Percentiles rank a stretch among this genome's conserved stretches.
Evolutionary conservation across 2,797 vertebrate genomes (phyloP).

Genomic region (Syngnathus acus): DNA sequence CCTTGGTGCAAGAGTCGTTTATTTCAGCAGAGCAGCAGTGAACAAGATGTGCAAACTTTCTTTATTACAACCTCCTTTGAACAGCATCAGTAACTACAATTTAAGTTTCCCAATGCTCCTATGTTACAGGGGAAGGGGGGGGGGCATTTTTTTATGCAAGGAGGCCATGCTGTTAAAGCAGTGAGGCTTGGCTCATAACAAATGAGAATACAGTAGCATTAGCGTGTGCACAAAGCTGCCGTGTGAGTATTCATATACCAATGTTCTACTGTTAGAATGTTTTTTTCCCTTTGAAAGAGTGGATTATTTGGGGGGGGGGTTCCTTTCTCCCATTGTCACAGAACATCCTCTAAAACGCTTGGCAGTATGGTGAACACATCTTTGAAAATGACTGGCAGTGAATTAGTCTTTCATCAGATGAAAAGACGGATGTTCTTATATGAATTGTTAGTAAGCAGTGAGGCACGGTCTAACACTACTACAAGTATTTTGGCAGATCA

Average conservation of each 20-base stretch:
- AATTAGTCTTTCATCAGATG: too few species aligned
- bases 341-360: background rate
- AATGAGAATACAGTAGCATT: background rate
- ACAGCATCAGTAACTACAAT: background rate
- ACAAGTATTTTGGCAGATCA: background rate
- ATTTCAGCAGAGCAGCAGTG: background rate
- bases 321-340: too few species aligned
- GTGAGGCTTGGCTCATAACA: background rate
- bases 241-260: background rate
- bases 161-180: conserved; percentile 2
- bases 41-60: background rate
- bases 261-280: too few species aligned
- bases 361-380: background rate
- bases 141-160: background rate
- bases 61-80: background rate
- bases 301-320: too few species aligned
- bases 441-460: background rate
- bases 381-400: background rate
- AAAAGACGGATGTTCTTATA: too few species aligned
- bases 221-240: background rate
- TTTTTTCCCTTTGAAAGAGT: too few species aligned
- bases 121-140: background rate
- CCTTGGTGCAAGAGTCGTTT: background rate
- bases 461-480: background rate
- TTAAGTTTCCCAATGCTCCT: background rate